Base-by-base conservation (phyloP, 2,113 vertebrate genomes). In the Myiopsitta monachus region DNA sequence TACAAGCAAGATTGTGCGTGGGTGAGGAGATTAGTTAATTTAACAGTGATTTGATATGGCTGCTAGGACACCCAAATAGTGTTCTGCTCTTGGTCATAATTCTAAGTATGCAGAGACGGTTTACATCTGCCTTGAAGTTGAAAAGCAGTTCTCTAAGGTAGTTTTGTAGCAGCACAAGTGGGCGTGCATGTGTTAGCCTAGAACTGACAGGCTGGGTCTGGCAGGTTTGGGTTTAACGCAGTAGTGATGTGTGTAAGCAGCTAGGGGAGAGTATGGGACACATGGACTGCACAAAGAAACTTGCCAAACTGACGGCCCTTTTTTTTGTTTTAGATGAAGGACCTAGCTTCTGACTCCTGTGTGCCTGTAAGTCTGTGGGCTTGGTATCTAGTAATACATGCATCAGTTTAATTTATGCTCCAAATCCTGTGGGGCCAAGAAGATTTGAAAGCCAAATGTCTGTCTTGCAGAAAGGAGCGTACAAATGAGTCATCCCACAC, bases 281-380 rank as follows among this genome's bases (percentile, higher is more conserved):
- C 55, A 23, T 3, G 1, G 26, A 11, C 63, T 61, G 72, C 61
- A 1, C 16, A 4, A 47, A 73, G 75, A 18, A 68, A 52, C 44
- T 26, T 68, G 90, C 73, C 66, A 23, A 78, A 88, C 73, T 91
- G 61, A 79, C 0, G 0, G 86, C 36, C 79, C 21, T 61, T 41
- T 73, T 30, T 41, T 91, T 73, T 83, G 66, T 90, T 96, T 46
- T 88, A 95, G 87, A 88, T 95, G 90, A 85, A 94, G 92, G 92
- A 89, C 66, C 39, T 91, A 76, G 70, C 91, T 91, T 95, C 89
- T 85, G 87, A 84, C 62, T 87, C 74, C 74, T 52, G 11, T 87
- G 38, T 96, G 59, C 74, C n/a, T 95, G 83, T 89, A 89, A 87
- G 88, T 93, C 54, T 83, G 76, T 70, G 79, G 82, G 41, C 79